These are phyloP conservation scores for Pterostichus niger DNA, from an alignment of 2,888 invertebrate species.

Conservation along the genomic window DNA sequence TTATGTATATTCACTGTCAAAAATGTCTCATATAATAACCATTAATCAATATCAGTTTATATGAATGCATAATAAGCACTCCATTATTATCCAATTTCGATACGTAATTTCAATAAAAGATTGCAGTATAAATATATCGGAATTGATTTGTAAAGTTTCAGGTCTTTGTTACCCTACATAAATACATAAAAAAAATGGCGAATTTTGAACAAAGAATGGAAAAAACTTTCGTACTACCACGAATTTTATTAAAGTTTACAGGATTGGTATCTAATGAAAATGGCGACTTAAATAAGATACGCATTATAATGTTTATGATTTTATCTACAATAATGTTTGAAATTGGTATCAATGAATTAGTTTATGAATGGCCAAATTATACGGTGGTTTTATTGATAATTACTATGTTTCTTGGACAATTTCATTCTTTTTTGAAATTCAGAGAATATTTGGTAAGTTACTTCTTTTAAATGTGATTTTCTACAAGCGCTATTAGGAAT, in stretches of 20 bases:
- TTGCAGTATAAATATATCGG: no score
- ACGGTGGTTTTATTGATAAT: not conserved
- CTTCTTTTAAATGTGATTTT: no score
- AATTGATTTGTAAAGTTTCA: no score
- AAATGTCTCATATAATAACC: no score
- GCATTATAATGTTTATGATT: not conserved
- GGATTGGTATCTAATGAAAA: not conserved
- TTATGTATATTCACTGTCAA: no score
- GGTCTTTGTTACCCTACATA: no score
- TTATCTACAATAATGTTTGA: not conserved
- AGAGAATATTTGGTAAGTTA: not conserved
- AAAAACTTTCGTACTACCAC: not conserved
- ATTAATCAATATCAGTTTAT: no score
- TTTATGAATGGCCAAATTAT: not conserved
- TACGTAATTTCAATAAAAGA: no score
- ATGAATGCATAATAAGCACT: no score
- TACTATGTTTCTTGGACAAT: not conserved
- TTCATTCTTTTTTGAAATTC: not conserved
- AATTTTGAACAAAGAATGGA: constrained; percentile 8
- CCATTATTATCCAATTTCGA: no score
- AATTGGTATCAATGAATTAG: not conserved
- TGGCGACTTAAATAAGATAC: not conserved
- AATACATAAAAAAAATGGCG: not conserved
- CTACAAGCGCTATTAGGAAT: no score
- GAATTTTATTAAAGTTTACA: not conserved